Evolutionary conservation across 2,113 vertebrate genomes (phyloP).

Genomic region (Barnardius zonarius): DNA sequence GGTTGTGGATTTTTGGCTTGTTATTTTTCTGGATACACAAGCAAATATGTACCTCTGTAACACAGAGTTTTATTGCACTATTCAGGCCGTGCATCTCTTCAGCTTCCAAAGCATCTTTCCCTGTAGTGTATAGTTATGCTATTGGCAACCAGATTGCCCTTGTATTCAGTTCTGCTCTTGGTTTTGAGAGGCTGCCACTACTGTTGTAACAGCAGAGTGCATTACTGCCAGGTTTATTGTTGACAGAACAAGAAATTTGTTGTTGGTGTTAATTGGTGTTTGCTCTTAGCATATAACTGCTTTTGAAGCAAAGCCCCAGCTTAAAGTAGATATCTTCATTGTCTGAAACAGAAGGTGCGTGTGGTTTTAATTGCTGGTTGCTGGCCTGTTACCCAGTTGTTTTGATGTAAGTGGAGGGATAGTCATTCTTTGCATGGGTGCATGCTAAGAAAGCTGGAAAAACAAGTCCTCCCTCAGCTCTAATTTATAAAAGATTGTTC

Average conservation of each 20-base stretch:
- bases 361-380: neutral
- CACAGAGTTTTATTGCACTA: fast-evolving
- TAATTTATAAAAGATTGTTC: neutral
- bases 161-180: fast-evolving
- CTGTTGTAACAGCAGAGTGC: neutral
- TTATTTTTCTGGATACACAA: neutral
- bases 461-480: constrained; percentile 10
- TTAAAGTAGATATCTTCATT: neutral
- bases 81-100: neutral
- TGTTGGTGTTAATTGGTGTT: neutral
- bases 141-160: neutral
- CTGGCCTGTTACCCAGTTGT: neutral
- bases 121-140: fast-evolving
- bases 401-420: neutral
- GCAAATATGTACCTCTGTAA: fast-evolving
- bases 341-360: neutral
- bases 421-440: neutral
- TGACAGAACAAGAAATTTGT: neutral
- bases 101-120: neutral
- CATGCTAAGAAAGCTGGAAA: constrained; percentile 7
- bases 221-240: neutral
- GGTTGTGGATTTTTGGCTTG: neutral
- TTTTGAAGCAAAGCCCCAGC: neutral
- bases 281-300: neutral
- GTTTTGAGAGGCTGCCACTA: fast-evolving